These are phyloP conservation scores for Larimichthys polyactis DNA, from an alignment of 2,113 vertebrate genomes.

Conservation along the genomic window DNA sequence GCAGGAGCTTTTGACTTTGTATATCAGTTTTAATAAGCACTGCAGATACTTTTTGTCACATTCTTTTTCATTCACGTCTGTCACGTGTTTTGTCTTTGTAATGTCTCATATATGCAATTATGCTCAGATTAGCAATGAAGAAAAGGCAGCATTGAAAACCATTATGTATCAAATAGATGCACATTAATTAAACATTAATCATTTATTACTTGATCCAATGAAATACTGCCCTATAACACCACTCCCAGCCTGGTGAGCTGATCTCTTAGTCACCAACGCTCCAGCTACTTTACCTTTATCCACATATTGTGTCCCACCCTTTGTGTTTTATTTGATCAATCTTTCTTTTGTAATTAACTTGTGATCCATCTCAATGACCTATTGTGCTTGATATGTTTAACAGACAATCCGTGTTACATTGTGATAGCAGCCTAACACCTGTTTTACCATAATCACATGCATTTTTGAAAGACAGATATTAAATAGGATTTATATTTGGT, in stretches of 20 bases:
- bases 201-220: neutral
- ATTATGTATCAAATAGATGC: neutral
- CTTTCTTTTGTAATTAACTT: conserved; percentile 15
- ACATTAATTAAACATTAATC: neutral
- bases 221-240: conserved; percentile 8
- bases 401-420: neutral
- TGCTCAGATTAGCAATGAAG: neutral
- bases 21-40: neutral
- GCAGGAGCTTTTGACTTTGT: neutral
- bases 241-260: conserved; percentile 32
- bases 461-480: neutral
- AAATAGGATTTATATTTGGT: neutral
- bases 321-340: conserved; percentile 20
- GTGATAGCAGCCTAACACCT: neutral
- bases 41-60: neutral
- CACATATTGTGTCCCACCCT: conserved; percentile 39
- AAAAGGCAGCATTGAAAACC: neutral
- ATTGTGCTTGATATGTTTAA: neutral
- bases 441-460: neutral
- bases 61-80: neutral
- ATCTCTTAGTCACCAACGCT: conserved; percentile 38
- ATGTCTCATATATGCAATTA: neutral
- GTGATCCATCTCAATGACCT: neutral
- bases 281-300: conserved; percentile 27
- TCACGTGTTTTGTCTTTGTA: neutral